Evolutionary conservation across 1,140 invertebrate species (phyloP), one percentile per base, ranked within the genome.

Genomic region (Mactra quadrangularis): DNA sequence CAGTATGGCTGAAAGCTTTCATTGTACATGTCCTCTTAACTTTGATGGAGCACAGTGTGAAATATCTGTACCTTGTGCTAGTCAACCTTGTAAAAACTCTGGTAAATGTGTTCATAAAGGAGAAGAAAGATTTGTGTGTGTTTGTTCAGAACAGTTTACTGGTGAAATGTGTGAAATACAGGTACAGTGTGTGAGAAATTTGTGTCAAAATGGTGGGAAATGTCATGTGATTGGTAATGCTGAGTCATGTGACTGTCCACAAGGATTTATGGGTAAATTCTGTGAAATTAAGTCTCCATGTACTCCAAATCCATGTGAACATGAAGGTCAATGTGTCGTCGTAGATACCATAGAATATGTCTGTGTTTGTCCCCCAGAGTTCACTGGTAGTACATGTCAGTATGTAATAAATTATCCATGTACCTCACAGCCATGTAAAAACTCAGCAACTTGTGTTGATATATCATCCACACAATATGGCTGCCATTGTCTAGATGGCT

Each of bases 81-180:
- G 85, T 60, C 53, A 86, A 27, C 88, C 88, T 7, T 91, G 90
- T 86, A 29, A 74, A 35, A 86, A 84, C 81, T 76, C 72, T 72
- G 87, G 87, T 0, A 82, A 60, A 57, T 89, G 88, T 83, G 41
- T 59, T 19, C 13, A 72, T 27, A 79, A 81, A 41, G 60, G 60
- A 29, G 57, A 75, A 0, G 76, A 62, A n/a, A 27, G 31, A 13
- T 91, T 81, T 78, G 47, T 31, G 13, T 91, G 90, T 71, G 15
- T 64, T 0, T 93, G 92, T 88, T 62, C 53, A 11, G 45, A 76
- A 19, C 97, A 96, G 25, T 98, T 95, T 92, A 95, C 95, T 4
- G 97, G 97, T 17, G 76, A 92, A 29, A 96, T 95, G 85, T 99
- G 97, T 93, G 96, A 97, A 52, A 93, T 94, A 3, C 95, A 96